These are phyloP conservation scores for Micropoecilia bifurca DNA, from an alignment of 2,797 vertebrate genomes.

Conservation along the genomic window DNA sequence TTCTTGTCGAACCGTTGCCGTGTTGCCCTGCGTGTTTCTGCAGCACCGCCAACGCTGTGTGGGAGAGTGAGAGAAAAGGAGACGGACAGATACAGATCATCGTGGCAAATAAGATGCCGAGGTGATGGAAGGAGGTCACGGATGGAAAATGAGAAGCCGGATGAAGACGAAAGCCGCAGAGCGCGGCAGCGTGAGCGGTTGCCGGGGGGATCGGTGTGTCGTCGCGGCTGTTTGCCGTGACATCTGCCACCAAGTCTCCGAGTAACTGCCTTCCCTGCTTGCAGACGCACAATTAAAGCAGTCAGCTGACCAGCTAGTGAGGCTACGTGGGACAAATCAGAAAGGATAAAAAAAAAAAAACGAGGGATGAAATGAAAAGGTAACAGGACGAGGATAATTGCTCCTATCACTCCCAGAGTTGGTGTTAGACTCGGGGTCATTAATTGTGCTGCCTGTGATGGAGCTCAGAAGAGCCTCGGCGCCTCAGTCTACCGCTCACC, in stretches of 20 bases:
- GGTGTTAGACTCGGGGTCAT: slow-evolving; percentile 75
- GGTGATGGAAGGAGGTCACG: slow-evolving; percentile 62
- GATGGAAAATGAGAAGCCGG: slow-evolving; percentile 49
- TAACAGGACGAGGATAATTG: slow-evolving; percentile 63
- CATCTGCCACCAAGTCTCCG: slow-evolving; percentile 75
- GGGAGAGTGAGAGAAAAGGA: slow-evolving; percentile 52
- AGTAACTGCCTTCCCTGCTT: slow-evolving; percentile 63
- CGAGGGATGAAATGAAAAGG: slow-evolving; percentile 23
- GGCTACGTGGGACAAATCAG: slow-evolving; percentile 30
- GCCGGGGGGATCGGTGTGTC: slow-evolving; percentile 68
- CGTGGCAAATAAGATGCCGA: slow-evolving; percentile 53
- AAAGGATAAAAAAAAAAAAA: slow-evolving; percentile 1
- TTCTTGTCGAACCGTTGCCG: slow-evolving; percentile 38
- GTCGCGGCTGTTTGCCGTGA: slow-evolving; percentile 67
- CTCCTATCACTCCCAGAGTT: slow-evolving; percentile 68
- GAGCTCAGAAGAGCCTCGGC: slow-evolving; percentile 66
- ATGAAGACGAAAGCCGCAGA: slow-evolving; percentile 36
- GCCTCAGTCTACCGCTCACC: slow-evolving; percentile 74
- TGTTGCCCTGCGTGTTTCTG: slow-evolving; percentile 36
- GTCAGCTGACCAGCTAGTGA: slow-evolving; percentile 53
- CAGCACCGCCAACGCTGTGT: slow-evolving; percentile 60
- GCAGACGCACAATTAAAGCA: slow-evolving; percentile 77
- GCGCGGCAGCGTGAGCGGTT: slow-evolving; percentile 44
- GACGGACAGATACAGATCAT: slow-evolving; percentile 63
- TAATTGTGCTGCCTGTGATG: slow-evolving; percentile 71